phyloP scores from a whole-genome alignment of 2,797 vertebrate species.

The Iguana delicatissima region DNA sequence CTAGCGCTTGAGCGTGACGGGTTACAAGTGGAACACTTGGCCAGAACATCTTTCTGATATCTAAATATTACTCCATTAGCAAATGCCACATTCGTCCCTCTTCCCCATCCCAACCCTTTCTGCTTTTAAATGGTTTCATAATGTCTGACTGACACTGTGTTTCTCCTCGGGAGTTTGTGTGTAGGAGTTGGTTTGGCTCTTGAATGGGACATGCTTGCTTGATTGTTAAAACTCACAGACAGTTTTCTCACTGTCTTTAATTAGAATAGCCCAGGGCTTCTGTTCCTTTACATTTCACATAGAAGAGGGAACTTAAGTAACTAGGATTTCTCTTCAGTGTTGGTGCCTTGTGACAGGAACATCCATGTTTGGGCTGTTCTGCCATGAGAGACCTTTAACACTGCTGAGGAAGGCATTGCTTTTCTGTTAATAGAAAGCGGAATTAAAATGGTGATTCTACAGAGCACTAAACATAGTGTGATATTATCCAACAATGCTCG shows the following conservation, averaged over 20 bases:
- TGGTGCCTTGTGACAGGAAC: neutral
- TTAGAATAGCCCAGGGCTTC: neutral
- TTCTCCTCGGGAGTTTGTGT: neutral
- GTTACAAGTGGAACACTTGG: neutral
- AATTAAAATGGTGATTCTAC: neutral
- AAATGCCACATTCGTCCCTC: neutral
- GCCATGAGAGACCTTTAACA: neutral
- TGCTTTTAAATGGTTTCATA: slow-evolving; percentile 4
- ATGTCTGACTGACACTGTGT: neutral
- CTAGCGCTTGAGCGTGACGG: neutral
- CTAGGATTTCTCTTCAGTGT: neutral
- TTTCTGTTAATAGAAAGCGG: neutral
- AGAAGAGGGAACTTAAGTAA: neutral
- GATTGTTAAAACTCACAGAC: neutral
- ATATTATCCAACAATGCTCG: neutral
- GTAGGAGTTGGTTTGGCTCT: slow-evolving; percentile 19
- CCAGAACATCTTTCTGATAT: slow-evolving; percentile 15
- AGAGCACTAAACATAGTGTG: neutral
- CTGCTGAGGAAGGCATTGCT: neutral
- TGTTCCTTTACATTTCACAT: neutral
- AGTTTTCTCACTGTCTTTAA: neutral
- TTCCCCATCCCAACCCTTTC: neutral
- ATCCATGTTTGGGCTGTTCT: neutral
- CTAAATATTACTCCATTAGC: slow-evolving; percentile 7
- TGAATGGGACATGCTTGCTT: neutral